Base-by-base conservation (phyloP, 2,888 invertebrate species). In the Mesorhabditis spiculigera region DNA sequence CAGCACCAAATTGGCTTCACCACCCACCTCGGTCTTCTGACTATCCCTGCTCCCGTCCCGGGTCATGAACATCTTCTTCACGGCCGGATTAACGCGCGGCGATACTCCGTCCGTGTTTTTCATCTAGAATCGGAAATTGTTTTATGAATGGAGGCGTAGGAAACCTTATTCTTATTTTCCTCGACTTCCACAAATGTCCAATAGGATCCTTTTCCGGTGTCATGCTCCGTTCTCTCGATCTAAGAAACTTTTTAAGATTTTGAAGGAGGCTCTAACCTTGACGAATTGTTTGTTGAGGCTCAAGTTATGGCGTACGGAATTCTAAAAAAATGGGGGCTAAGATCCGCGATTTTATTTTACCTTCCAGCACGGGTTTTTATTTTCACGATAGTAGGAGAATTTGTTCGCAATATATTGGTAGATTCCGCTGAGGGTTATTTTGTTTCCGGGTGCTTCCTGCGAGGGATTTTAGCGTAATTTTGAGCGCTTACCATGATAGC, bases 221-320 rank as follows among this genome's bases (percentile, higher is more conserved):
- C 5, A 3, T 0, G n/a, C 5, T 50, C 58, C 10, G 58, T 50
- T 50, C 58, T 50, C 10, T 50, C 58, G 58, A 50, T 50, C n/a
- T 4, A 42, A 58, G 5, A 28, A n/a, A 8, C 13, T 16, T 28
- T 28, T 63, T 10, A 8, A 13, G 8, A n/a, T 63, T 28, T 63
- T 8, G 8, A n/a, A 63, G 8, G 8, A 63, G 8, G n/a, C 10
- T 63, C 8, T 63, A 28, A 28, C 28, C 28, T 66, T 16, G 10
- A 42, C 66, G 64, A 80, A 80, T 63, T 74, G 75, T 58, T 72
- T 73, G 70, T 78, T 80, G 6, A 80, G 68, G 4, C 78, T 78
- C 13, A 80, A 67, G 72, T 80, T 80, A 70, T 80, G 80, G 13
- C 80, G 75, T 45, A 80, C 75, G 10, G 80, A 80, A 64, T 80